Evolutionary conservation across 2,797 vertebrate species (phyloP).

Genomic region (Mormyrus hasselquistii): DNA sequence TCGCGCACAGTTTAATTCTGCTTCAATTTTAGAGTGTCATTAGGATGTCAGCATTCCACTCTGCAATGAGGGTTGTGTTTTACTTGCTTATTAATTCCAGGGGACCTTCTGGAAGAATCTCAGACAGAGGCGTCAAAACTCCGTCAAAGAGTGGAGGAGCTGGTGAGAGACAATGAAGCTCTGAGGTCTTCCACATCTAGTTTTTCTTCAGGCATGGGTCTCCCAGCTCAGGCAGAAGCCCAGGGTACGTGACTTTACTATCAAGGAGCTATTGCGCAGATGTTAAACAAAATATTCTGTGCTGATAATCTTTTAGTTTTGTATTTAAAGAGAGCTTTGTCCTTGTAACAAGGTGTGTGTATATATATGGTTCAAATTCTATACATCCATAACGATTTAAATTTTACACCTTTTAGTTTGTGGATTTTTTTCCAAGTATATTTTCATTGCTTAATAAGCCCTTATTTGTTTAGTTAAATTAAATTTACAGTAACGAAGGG

Average conservation of each 20-base stretch:
- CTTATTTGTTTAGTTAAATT: neutral
- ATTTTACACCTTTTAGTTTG: neutral
- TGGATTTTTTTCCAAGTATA: neutral
- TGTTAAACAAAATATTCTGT: neutral
- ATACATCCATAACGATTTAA: neutral
- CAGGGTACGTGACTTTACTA: constrained; percentile 57
- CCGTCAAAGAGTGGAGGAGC: constrained; percentile 86
- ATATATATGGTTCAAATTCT: neutral
- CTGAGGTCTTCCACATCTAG: constrained; percentile 62
- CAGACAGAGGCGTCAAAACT: constrained; percentile 85
- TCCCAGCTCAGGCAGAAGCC: constrained; percentile 56
- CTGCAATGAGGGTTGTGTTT: neutral
- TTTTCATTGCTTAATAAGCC: neutral
- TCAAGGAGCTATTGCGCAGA: neutral
- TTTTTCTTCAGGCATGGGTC: constrained; percentile 57
- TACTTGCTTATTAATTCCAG: constrained; percentile 49
- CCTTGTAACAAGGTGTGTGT: neutral
- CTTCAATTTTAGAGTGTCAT: neutral
- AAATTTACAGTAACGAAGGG: neutral
- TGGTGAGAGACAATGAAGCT: constrained; percentile 83
- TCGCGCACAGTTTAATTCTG: neutral
- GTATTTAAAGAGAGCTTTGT: neutral
- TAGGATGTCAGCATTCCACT: neutral
- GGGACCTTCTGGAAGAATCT: constrained; percentile 89
- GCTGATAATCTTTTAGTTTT: neutral